Evolutionary conservation across 2,888 invertebrate genomes (phyloP), one percentile per base, ranked within the genome.

Genomic region (Graphium colonna): DNA sequence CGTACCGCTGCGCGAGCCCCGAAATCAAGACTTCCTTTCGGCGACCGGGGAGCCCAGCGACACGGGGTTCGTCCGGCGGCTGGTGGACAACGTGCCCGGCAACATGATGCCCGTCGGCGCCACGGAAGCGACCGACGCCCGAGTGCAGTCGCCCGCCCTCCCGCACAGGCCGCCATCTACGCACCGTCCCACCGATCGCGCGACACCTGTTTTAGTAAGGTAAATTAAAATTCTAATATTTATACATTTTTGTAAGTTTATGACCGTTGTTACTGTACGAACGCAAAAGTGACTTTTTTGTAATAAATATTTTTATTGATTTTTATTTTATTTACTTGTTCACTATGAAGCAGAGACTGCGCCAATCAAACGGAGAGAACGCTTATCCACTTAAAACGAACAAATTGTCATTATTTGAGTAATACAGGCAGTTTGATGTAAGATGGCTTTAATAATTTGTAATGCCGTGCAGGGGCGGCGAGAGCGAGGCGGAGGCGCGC

Each of bases 61-160:
- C 46, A 48, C 57, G 56, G 59, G 59, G 18, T 59, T 59, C 60
- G 68, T 63, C 33, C 69, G 73, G 8, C 73, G 74, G 18, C 62
- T 71, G 36, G 71, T 69, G 50, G 75, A 74, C 62, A 71, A 70
- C 56, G 76, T 77, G 58, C 79, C 82, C 16, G 72, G 75, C 16
- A 75, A 76, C 55, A 74, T 75, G 69, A 69, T 78, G 72, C 79
- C 83, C 15, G 82, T 80, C 51, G 87, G 85, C 57, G 85, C 78
- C 38, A 75, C 82, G 1, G 88, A 86, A 63, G 83, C 85, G 10
- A 69, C 80, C 45, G 87, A 85, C 63, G 82, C 83, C 58, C 77
- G 88, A 58, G 88, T 85, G 61, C 81, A 78, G 65, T 86, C 87
- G 47, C 87, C 88, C 9, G 88, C 88, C 53, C 72, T 88, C 61